A percentile compares a stretch with the other conserved stretches of the same genome.
phyloP scores from a whole-genome alignment of 35 echinoderm and acorn worm genomes.

The Lytechinus variegatus region DNA sequence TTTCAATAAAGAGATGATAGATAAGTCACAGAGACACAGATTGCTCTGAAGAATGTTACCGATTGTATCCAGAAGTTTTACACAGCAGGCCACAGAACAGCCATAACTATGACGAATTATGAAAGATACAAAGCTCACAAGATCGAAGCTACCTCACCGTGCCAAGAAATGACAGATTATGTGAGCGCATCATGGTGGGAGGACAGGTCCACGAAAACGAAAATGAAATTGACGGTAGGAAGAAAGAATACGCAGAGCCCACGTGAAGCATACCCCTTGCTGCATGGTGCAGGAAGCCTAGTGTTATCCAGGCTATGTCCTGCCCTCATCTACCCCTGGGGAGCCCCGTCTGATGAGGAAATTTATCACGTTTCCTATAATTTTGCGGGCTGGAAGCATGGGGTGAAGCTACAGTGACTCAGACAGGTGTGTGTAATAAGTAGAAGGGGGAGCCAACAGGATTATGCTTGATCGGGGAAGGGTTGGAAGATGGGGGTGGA shows the following conservation, averaged over 20 bases:
- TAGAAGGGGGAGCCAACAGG: background rate
- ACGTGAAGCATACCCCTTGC: conserved; percentile 37
- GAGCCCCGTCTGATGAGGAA: conserved; percentile 52
- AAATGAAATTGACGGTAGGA: conserved; percentile 10
- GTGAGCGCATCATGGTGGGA: background rate
- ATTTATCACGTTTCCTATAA: conserved; percentile 57
- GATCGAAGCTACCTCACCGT: background rate
- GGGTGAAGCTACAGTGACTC: conserved; percentile 24
- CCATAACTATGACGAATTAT: background rate
- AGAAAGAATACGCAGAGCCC: conserved; percentile 27
- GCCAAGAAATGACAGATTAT: background rate
- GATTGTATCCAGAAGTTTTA: background rate
- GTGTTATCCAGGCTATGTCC: conserved; percentile 39
- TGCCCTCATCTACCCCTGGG: conserved; percentile 18
- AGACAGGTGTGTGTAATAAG: conserved; percentile 22
- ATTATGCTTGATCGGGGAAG: background rate
- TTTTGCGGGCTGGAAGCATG: conserved; percentile 48
- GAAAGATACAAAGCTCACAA: background rate
- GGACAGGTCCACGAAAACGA: conserved; percentile 14
- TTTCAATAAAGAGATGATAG: background rate
- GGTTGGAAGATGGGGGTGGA: background rate
- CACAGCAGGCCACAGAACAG: background rate
- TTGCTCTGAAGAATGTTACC: background rate
- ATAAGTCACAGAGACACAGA: background rate
- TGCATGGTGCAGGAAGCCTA: conserved; percentile 6